phyloP scores from a whole-genome alignment of 2,888 invertebrate genomes.

The Actias luna region DNA sequence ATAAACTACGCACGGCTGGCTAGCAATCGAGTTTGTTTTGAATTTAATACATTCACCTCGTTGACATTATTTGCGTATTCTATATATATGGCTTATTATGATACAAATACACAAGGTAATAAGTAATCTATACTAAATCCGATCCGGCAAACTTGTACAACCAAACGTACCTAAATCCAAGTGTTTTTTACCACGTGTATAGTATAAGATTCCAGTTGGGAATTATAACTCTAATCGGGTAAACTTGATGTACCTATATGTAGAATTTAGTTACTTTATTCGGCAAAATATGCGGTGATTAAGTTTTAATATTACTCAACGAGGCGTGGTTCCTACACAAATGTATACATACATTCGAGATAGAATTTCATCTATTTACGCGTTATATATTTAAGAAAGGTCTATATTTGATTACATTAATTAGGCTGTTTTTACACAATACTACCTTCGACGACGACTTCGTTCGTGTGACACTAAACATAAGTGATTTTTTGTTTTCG shows the following conservation, averaged over 20 bases:
- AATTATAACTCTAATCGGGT: too few relatives aligned
- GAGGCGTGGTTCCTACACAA: not conserved
- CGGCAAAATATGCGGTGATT: not conserved
- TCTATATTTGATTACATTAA: not conserved
- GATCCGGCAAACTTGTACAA: too few relatives aligned
- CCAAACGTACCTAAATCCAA: too few relatives aligned
- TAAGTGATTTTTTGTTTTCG: too few relatives aligned
- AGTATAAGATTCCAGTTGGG: not conserved
- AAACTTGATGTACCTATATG: too few relatives aligned
- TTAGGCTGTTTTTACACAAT: not conserved
- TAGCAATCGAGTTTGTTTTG: not conserved
- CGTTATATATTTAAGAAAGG: not conserved
- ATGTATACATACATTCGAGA: not conserved
- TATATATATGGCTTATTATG: too few relatives aligned
- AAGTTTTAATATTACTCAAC: not conserved
- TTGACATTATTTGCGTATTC: not conserved
- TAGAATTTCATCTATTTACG: conserved; percentile 13
- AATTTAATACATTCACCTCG: not conserved
- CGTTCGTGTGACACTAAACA: too few relatives aligned
- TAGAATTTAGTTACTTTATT: not conserved
- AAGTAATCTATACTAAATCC: too few relatives aligned
- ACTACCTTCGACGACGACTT: too few relatives aligned
- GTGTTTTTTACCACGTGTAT: too few relatives aligned
- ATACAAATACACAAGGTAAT: too few relatives aligned
- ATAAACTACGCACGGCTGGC: conserved; percentile 58